phyloP scores from a whole-genome alignment of 2,888 invertebrate genomes.

The Dimorphilus gyrociliatus region DNA sequence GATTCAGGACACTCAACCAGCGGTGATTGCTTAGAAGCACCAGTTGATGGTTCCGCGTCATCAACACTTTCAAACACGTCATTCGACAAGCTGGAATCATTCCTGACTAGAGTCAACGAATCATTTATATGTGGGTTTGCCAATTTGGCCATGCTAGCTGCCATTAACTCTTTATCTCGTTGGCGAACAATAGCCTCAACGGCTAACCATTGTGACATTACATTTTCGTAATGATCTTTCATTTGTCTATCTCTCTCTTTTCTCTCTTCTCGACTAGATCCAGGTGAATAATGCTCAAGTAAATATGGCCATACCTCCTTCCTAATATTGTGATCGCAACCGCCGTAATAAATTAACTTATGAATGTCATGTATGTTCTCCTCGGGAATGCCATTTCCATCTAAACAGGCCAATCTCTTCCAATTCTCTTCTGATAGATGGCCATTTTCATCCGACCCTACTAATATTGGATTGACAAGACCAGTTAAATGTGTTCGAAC shows the following conservation, averaged over 20 bases:
- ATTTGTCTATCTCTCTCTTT: conserved; percentile 30
- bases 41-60: no score
- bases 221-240: conserved; percentile 63
- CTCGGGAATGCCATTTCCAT: background rate
- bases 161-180: conserved; percentile 47
- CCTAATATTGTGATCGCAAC: conserved; percentile 51
- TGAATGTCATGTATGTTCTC: conserved; percentile 55
- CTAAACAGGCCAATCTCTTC: background rate
- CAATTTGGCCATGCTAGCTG: conserved; percentile 66
- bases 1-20: no score
- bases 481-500: conserved; percentile 80
- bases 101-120: conserved; percentile 28
- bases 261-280: conserved; percentile 40
- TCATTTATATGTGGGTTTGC: conserved; percentile 48
- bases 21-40: no score
- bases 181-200: conserved; percentile 69
- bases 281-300: conserved; percentile 63
- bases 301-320: conserved; percentile 67
- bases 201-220: conserved; percentile 86
- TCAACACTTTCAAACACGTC: conserved; percentile 39
- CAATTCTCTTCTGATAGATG: no score
- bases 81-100: conserved; percentile 39
- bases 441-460: conserved; percentile 6
- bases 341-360: conserved; percentile 68
- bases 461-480: conserved; percentile 48